Percentiles rank a stretch among this genome's conserved stretches.
These are phyloP conservation scores for Perodicticus potto DNA, from an alignment of 2,797 vertebrate species.

Conservation along the genomic window DNA sequence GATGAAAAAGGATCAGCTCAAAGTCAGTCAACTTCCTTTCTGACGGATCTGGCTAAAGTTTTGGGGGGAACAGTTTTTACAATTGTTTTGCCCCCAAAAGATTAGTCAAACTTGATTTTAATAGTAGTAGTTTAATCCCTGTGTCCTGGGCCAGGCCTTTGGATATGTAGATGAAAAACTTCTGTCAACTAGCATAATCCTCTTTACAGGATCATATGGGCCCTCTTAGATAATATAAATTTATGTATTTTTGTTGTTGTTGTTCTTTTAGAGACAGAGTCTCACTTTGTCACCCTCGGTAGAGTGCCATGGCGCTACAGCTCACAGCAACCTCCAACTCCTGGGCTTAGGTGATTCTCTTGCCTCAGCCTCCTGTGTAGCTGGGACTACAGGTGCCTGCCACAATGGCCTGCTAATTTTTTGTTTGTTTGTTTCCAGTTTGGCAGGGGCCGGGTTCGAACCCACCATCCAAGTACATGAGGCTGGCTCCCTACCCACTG, in stretches of 20 bases:
- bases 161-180: not conserved
- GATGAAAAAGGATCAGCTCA: not conserved
- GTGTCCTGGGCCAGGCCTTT: not conserved
- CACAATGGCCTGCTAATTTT: no score
- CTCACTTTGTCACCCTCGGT: no score
- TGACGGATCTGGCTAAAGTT: not conserved
- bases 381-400: no score
- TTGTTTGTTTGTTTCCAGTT: no score
- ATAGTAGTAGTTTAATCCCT: not conserved
- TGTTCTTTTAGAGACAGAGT: no score
- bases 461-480: no score
- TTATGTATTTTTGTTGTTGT: not conserved
- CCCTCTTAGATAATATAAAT: constrained; percentile 1
- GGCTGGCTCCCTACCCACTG: no score
- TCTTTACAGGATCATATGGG: not conserved
- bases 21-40: not conserved
- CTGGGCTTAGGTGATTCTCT: no score
- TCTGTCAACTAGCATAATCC: constrained; percentile 8
- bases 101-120: not conserved
- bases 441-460: no score
- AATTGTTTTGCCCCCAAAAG: not conserved
- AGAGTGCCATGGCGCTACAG: no score
- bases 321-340: no score
- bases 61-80: not conserved
- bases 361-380: no score